Conservation (phyloP, 2,113 vertebrate species). For the Anser cygnoides region DNA sequence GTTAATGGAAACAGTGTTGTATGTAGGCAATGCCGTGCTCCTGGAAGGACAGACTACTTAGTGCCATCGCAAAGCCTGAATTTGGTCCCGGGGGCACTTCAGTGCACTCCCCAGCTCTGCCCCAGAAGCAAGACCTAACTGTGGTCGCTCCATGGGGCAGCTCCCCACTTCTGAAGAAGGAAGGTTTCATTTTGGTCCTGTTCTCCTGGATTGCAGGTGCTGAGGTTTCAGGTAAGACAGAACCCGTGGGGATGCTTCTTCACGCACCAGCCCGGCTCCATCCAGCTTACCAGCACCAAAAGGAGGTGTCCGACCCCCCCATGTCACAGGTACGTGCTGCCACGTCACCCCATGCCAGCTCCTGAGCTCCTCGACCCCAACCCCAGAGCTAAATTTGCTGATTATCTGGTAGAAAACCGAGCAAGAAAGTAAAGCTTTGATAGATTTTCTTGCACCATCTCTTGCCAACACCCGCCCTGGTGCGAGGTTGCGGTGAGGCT, state of each 20-base stretch:
- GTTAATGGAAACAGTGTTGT: not conserved
- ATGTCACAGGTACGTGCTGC: not conserved
- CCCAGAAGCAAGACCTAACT: not conserved
- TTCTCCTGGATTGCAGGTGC: rapidly evolving
- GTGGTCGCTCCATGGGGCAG: not conserved
- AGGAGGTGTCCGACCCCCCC: not conserved
- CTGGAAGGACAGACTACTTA: not conserved
- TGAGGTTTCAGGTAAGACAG: not conserved
- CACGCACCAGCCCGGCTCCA: rapidly evolving
- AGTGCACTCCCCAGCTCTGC: not conserved
- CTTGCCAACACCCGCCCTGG: rapidly evolving
- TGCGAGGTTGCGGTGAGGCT: not conserved
- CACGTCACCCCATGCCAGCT: rapidly evolving
- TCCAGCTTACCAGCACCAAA: not conserved
- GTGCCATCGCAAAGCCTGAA: not conserved
- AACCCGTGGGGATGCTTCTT: not conserved
- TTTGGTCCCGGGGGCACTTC: not conserved
- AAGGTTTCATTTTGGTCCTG: not conserved
- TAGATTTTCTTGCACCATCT: not conserved
- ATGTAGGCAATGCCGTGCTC: not conserved
- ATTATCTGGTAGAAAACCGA: not conserved
- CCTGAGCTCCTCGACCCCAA: not conserved
- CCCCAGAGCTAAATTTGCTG: not conserved
- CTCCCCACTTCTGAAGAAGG: not conserved
- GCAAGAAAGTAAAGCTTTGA: not conserved